These are phyloP conservation scores for Speoplatyrhinus poulsoni DNA, from an alignment of 2,113 vertebrate species.

Conservation along the genomic window DNA sequence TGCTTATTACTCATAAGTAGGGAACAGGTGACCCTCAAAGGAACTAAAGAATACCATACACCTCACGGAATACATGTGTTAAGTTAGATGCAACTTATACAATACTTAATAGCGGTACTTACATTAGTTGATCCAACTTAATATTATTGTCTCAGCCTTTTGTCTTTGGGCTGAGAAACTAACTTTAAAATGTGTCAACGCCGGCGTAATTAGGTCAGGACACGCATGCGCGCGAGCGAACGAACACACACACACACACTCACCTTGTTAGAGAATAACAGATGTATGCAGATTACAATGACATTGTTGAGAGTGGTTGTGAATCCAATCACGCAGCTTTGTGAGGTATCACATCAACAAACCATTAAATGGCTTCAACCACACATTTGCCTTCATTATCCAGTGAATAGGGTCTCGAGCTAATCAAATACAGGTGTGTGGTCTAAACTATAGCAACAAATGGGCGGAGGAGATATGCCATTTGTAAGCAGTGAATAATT, in stretches of 20 bases:
- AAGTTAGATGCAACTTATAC: too few relatives aligned
- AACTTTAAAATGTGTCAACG: background rate
- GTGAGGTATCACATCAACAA: background rate
- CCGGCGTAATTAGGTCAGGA: background rate
- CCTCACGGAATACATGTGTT: too few relatives aligned
- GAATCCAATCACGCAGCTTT: background rate
- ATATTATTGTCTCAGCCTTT: background rate
- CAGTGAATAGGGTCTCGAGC: background rate
- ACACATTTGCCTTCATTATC: constrained; percentile 14
- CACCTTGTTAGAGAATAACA: background rate
- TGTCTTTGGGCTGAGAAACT: background rate
- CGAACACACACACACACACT: constrained; percentile 6
- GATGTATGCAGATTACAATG: background rate
- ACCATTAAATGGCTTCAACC: constrained; percentile 5
- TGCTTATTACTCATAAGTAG: too few relatives aligned
- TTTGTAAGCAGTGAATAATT: background rate
- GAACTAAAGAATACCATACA: too few relatives aligned
- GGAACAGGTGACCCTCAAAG: too few relatives aligned
- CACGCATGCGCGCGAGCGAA: constrained; percentile 10
- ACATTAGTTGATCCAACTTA: background rate
- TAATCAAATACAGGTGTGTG: constrained; percentile 3
- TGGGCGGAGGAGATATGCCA: background rate
- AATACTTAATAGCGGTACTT: background rate
- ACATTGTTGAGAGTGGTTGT: constrained; percentile 7
- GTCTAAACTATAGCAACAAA: background rate